A percentile compares a stretch with the other conserved stretches of the same genome.
Conservation (phyloP, 2,888 invertebrate genomes). For the Drosophila multiciliata region DNA sequence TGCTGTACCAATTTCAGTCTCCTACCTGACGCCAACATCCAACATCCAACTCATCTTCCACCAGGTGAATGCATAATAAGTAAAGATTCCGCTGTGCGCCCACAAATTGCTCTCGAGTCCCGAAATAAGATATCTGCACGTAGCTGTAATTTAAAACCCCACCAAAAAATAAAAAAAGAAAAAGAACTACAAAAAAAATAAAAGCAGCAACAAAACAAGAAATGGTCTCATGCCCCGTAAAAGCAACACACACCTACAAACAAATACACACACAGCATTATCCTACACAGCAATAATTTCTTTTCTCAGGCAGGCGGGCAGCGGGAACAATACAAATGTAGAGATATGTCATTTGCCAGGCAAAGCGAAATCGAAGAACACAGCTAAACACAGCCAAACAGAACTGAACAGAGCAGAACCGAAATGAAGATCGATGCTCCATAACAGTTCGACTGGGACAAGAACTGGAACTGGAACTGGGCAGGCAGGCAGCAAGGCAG, state of each 20-base stretch:
- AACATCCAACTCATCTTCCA: constrained; percentile 44
- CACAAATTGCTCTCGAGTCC: constrained; percentile 51
- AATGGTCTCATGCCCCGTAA: constrained; percentile 47
- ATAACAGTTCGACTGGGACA: constrained; percentile 54
- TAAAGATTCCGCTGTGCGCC: constrained; percentile 47
- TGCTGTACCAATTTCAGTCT: constrained; percentile 26
- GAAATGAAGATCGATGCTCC: constrained; percentile 76
- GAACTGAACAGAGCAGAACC: constrained; percentile 26
- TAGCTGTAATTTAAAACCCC: constrained; percentile 77
- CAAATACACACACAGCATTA: constrained; percentile 46
- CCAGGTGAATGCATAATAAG: constrained; percentile 52
- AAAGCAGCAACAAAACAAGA: constrained; percentile 33
- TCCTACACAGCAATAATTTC: constrained; percentile 73
- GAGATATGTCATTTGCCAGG: constrained; percentile 77
- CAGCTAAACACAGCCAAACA: constrained; percentile 23
- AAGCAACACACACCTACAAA: constrained; percentile 31
- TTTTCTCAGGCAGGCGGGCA: constrained; percentile 42
- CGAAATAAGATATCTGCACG: constrained; percentile 81
- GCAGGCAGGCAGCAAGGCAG: constrained; percentile 23
- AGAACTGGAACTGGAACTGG: constrained; percentile 42
- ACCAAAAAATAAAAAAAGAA: constrained; percentile 29
- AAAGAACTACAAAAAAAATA: constrained; percentile 35
- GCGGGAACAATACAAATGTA: constrained; percentile 62
- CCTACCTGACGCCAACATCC: constrained; percentile 60
- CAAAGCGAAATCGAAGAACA: constrained; percentile 68